Evolutionary conservation across 2,113 vertebrate genomes (phyloP), one percentile per base, ranked within the genome.

Genomic region (Macquaria australasica): DNA sequence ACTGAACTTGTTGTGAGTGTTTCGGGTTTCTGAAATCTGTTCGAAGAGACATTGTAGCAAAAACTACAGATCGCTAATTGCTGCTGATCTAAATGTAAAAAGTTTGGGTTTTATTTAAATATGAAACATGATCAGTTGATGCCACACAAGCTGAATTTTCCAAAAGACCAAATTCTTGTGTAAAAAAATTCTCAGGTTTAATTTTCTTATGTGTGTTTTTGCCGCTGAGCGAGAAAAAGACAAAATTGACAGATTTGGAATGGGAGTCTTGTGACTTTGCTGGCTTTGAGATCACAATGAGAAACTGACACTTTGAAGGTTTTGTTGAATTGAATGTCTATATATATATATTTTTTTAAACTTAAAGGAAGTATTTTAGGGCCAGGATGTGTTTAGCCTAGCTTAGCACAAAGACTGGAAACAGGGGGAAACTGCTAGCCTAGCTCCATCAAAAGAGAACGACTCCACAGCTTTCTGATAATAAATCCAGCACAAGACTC

Each of bases 381-480:
- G 3, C 39, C 39, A 39, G 39, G 39, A 43, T 10, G 41, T 45
- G n/a, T 9, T 51, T 39, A 72, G 69, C 50, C 0, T 71, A 71
- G 69, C 69, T 55, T 71, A 55, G 50, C 68, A 69, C 67, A 31
- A 70, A 51, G 8, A 71, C 50, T 71, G 43, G 69, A 16, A 37
- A 28, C 31, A 10, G 7, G 3, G 18, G 45, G 45, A 6, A 51
- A 51, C 25, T 51, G 45, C 10, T 50, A 68, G 66, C 66, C 3
- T 34, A 2, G 16, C 5, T 66, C 63, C 21, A n/a, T 66, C 20
- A 3, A 7, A 23, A 21, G 16, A 63, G 56, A n/a, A 56, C 10
- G 6, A 5, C 23, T 25, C 48, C 48, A 50, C 31, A 62, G 59
- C 59, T 18, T 3, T 18, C 59, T 18, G 15, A 60, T 34, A 28